A percentile compares a stretch with the other conserved stretches of the same genome.
These are phyloP conservation scores for Synanthedon andrenaeformis DNA, from an alignment of 2,888 invertebrate genomes.

Conservation along the genomic window DNA sequence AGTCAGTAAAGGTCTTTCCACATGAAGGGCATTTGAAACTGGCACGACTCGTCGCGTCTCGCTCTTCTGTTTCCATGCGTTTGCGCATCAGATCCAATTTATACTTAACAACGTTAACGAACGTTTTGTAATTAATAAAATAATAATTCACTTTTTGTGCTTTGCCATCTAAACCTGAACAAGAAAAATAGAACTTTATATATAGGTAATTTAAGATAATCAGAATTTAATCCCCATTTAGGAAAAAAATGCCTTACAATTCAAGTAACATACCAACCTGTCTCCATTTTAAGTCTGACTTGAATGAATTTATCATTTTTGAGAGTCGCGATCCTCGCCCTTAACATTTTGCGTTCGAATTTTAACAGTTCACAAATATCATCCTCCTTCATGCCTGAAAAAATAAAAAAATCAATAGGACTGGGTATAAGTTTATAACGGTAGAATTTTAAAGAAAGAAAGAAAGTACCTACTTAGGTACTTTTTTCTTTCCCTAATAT, in stretches of 20 bases:
- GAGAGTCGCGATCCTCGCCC: conserved; percentile 86
- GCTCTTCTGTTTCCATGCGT: conserved; percentile 94
- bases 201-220: too few relatives aligned
- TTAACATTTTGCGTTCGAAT: conserved; percentile 93
- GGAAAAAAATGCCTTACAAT: too few relatives aligned
- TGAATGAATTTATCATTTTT: conserved; percentile 95
- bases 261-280: conserved; percentile 63
- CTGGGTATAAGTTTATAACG: too few relatives aligned
- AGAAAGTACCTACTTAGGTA: too few relatives aligned
- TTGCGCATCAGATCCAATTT: conserved; percentile 96
- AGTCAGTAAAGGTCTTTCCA: conserved; percentile 93
- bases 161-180: conserved; percentile 83
- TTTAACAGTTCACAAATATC: conserved; percentile 91
- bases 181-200: too few relatives aligned
- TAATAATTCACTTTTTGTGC: conserved; percentile 97
- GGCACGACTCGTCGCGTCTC: conserved; percentile 93
- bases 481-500: too few relatives aligned
- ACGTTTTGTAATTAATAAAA: conserved; percentile 96
- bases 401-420: not conserved
- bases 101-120: conserved; percentile 98
- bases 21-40: conserved; percentile 95
- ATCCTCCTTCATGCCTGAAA: conserved; percentile 85
- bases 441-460: too few relatives aligned
- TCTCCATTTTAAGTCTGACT: conserved; percentile 94
- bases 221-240: too few relatives aligned